phyloP scores from a whole-genome alignment of 1,140 invertebrate species.

The Portunus trituberculatus region DNA sequence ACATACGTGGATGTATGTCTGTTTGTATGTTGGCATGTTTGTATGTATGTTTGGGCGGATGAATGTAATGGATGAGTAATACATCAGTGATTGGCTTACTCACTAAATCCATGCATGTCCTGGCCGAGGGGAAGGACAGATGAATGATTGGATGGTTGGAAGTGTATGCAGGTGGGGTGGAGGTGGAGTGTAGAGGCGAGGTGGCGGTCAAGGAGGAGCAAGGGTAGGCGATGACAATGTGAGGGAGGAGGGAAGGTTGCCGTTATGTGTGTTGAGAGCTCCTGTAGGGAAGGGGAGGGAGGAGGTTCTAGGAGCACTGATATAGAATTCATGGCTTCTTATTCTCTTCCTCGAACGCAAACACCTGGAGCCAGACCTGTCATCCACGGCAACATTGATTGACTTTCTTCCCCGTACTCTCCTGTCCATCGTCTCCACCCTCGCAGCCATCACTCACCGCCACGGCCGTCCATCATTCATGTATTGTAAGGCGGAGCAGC shows the following conservation, averaged over 20 bases:
- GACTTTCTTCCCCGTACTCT: not conserved
- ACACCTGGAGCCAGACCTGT: not conserved
- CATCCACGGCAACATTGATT: not conserved
- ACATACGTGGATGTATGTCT: no score
- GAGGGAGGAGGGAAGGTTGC: not conserved
- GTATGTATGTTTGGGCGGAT: no score
- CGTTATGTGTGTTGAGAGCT: not conserved
- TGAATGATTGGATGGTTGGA: not conserved
- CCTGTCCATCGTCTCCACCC: not conserved
- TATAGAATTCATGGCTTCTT: slow-evolving; percentile 4
- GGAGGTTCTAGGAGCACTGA: not conserved
- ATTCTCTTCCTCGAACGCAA: not conserved
- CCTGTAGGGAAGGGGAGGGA: not conserved
- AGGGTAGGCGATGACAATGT: not conserved
- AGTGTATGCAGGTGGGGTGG: not conserved
- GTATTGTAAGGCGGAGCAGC: no score
- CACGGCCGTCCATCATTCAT: not conserved
- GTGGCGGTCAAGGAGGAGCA: not conserved
- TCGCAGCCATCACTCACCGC: not conserved
- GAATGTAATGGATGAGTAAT: no score
- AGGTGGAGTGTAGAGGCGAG: not conserved
- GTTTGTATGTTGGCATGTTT: no score
- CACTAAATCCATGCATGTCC: no score
- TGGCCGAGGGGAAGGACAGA: not conserved
- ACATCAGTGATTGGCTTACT: no score